These are phyloP conservation scores for Babyrousa celebensis DNA, from an alignment of 2,797 vertebrate species.

Conservation along the genomic window DNA sequence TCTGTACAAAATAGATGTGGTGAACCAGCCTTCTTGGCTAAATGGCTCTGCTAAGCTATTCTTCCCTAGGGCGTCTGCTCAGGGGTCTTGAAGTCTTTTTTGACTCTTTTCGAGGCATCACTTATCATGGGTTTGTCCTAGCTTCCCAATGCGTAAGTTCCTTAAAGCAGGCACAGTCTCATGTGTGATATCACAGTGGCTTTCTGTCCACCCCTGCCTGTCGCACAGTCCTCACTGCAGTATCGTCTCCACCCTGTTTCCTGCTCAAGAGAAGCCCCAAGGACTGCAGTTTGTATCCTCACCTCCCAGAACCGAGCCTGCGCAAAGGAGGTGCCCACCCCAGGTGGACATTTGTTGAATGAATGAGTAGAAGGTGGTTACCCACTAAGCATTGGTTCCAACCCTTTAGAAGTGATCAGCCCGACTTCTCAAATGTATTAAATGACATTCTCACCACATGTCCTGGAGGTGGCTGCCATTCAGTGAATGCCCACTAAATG, in stretches of 20 bases:
- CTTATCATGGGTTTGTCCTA: background rate
- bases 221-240: rapidly evolving
- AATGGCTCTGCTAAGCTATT: background rate
- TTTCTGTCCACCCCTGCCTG: background rate
- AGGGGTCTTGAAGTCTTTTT: background rate
- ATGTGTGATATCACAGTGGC: too few relatives aligned
- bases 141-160: background rate
- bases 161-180: background rate
- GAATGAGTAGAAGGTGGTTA: background rate
- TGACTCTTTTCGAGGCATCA: background rate
- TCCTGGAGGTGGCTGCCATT: background rate
- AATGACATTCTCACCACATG: background rate
- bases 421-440: background rate
- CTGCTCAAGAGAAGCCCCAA: background rate
- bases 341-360: background rate
- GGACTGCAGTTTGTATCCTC: background rate
- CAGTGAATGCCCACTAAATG: background rate
- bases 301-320: background rate
- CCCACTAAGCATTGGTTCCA: background rate
- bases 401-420: background rate
- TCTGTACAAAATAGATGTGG: background rate
- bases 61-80: background rate
- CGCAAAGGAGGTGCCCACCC: background rate
- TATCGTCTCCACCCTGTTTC: too few relatives aligned
- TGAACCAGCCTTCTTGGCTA: background rate